Evolutionary conservation across 2,797 vertebrate genomes (phyloP).

Genomic region (Chelon auratus): DNA sequence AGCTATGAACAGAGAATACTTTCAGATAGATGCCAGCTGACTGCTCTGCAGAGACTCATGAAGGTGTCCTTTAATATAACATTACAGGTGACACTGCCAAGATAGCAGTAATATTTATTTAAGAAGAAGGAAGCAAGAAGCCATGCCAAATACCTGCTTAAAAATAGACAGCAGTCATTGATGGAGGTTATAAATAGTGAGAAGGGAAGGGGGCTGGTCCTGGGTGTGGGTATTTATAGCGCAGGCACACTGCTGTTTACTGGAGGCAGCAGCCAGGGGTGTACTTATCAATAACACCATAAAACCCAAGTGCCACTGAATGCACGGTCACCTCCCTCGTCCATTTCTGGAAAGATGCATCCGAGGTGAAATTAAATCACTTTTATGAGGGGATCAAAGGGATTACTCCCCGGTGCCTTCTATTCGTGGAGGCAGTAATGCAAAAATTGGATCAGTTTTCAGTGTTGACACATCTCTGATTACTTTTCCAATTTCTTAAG

Average conservation of each 20-base stretch:
- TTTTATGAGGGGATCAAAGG: slow-evolving; percentile 78
- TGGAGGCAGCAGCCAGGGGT: slow-evolving; percentile 52
- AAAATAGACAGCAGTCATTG: slow-evolving; percentile 80
- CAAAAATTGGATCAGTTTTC: slow-evolving; percentile 74
- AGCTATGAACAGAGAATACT: not conserved
- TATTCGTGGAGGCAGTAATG: slow-evolving; percentile 75
- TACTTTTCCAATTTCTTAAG: slow-evolving; percentile 47
- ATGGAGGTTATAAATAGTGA: slow-evolving; percentile 81
- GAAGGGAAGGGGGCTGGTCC: slow-evolving; percentile 68
- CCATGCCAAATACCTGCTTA: slow-evolving; percentile 67
- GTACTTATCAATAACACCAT: slow-evolving; percentile 77
- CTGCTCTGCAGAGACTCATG: slow-evolving; percentile 12
- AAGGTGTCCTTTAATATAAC: slow-evolving; percentile 44
- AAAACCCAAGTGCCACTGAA: slow-evolving; percentile 69
- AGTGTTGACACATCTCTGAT: slow-evolving; percentile 67
- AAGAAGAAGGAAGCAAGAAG: slow-evolving; percentile 61
- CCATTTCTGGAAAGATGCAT: slow-evolving; percentile 67
- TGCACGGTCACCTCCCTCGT: slow-evolving; percentile 47
- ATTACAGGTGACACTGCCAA: slow-evolving; percentile 51
- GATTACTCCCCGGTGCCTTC: slow-evolving; percentile 63
- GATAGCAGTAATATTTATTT: slow-evolving; percentile 59
- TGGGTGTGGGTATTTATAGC: slow-evolving; percentile 76
- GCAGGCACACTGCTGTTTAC: slow-evolving; percentile 63
- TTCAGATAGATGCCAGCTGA: slow-evolving; percentile 13
- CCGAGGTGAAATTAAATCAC: slow-evolving; percentile 78